Evolutionary conservation across 2,113 vertebrate species (phyloP).

Genomic region (Dromaius novaehollandiae): DNA sequence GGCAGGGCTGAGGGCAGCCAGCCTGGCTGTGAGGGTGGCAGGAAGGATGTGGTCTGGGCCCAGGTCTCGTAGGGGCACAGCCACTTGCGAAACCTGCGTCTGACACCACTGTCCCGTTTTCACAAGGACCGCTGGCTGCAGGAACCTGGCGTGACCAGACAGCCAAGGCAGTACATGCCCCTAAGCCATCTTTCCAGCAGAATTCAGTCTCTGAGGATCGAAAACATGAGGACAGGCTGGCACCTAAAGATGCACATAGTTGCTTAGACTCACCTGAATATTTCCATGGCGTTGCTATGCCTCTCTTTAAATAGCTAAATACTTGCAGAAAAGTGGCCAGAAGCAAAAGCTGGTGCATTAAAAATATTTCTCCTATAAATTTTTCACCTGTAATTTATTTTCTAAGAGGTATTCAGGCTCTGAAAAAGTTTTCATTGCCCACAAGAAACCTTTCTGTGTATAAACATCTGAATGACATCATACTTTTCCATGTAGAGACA

Average conservation of each 20-base stretch:
- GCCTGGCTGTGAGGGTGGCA: neutral
- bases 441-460: neutral
- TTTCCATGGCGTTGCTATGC: neutral
- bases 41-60: neutral
- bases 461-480: neutral
- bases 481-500: neutral
- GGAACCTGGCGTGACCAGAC: neutral
- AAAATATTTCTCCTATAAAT: neutral
- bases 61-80: neutral
- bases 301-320: neutral
- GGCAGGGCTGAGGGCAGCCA: neutral
- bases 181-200: neutral
- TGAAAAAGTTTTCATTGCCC: neutral
- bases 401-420: neutral
- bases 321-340: neutral
- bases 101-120: neutral
- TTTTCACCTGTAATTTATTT: neutral
- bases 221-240: neutral
- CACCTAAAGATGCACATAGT: neutral
- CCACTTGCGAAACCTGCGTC: neutral
- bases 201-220: neutral
- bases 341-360: neutral
- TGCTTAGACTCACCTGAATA: neutral
- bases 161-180: neutral
- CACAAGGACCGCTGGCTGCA: rapidly evolving